Evolutionary conservation across 2,888 invertebrate genomes (phyloP).

Genomic region (Agrotis clavis): DNA sequence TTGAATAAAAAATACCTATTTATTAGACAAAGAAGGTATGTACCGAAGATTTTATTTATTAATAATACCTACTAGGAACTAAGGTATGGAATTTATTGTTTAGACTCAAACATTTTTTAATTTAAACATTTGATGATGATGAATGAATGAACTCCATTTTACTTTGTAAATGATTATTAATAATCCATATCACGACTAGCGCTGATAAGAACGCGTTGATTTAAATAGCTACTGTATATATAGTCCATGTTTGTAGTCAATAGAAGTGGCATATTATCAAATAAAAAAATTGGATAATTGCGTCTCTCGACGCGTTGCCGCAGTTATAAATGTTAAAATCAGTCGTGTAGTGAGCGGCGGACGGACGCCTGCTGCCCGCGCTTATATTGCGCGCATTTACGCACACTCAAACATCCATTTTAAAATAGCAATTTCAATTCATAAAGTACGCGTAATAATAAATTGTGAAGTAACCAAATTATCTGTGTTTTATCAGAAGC

Average conservation of each 20-base stretch:
- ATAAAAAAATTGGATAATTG: constrained; percentile 59
- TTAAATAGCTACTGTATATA: constrained; percentile 21
- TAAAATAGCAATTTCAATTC: constrained; percentile 16
- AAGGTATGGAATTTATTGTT: constrained; percentile 6
- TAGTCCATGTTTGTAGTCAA: constrained; percentile 27
- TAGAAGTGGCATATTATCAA: constrained; percentile 43
- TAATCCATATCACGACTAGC: neutral
- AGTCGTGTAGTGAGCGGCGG: constrained; percentile 55
- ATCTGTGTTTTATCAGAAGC: constrained; percentile 10
- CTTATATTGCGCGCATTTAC: constrained; percentile 10
- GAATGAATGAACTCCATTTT: no score
- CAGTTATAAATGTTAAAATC: constrained; percentile 55
- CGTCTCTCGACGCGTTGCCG: constrained; percentile 39
- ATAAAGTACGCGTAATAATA: constrained; percentile 4
- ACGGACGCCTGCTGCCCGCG: constrained; percentile 44
- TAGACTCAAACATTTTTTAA: no score
- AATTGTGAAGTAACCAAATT: constrained; percentile 18
- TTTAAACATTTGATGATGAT: no score
- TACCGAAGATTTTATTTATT: no score
- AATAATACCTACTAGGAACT: no score
- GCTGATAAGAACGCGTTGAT: constrained; percentile 15
- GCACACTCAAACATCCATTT: constrained; percentile 7
- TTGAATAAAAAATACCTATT: no score
- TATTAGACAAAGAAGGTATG: no score
- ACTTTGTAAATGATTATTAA: neutral